Base-by-base conservation (phyloP, 2,797 vertebrate genomes). In the Furcifer pardalis region DNA sequence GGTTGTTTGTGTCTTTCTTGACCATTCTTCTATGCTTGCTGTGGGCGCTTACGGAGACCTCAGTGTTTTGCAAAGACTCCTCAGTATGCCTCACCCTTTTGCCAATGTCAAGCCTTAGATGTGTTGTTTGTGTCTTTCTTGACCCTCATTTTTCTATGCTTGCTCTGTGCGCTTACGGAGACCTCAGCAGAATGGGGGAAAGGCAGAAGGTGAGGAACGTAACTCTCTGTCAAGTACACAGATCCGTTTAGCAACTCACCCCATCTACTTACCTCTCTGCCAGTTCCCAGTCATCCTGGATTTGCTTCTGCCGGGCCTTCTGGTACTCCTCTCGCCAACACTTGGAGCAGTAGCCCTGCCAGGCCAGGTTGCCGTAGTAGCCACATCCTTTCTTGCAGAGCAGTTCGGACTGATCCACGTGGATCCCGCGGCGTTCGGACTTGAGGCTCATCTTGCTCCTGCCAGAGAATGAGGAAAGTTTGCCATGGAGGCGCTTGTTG, bases 271-370 rank as follows among this genome's bases (percentile, higher is more conserved):
- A 99, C 98, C 98, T 96, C 92, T 98, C 98, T 60, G 98, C 98
- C 90, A 99, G 94, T 84, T 98, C 98, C 98, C 98, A 98, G 62
- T 99, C 98, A 82, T 99, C 98, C 89, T 99, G 98, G 90, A 99
- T 99, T 95, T 99, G 98, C 89, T 97, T 98, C 95, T 99, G 98
- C 87, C 98, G 96, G 5, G 98, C 97, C 92, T 96, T 97, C 93
- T 99, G 98, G 95, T 99, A 99, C 89, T 99, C 98, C 89, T 99
- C 98, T 90, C 98, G 96, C 98, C 98, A 99, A 94, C 98, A 99
- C 94, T 99, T 99, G 93, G 98, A 99, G 95, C 98, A 99, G 88
- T 98, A 97, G 25, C 98, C 98, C 92, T 99, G 98, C 98, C 98
- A 99, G 0, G 97, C 98, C 10, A 97, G 95, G 87, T 99, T 99